Evolutionary conservation across 2,797 vertebrate genomes (phyloP).

Genomic region (Ptychadena robeensis): DNA sequence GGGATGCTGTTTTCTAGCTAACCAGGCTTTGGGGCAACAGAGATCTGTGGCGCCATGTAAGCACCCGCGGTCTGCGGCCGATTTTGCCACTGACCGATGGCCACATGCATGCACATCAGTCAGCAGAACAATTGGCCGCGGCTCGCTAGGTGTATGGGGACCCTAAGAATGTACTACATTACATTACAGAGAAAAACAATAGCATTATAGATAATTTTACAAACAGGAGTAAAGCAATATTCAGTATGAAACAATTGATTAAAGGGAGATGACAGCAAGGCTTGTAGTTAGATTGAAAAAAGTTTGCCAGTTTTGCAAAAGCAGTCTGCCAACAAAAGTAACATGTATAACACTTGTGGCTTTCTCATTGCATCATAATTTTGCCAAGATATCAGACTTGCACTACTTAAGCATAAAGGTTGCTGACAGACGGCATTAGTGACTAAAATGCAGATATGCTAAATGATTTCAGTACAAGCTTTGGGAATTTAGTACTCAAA

Average conservation of each 20-base stretch:
- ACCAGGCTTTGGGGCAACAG: no score
- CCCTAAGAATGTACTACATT: neutral
- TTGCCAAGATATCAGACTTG: neutral
- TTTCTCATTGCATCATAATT: neutral
- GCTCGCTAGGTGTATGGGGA: no score
- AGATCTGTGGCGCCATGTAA: no score
- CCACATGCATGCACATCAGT: no score
- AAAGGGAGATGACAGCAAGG: neutral
- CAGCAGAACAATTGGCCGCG: no score
- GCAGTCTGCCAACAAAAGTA: neutral
- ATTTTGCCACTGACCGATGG: no score
- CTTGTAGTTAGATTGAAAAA: conserved; percentile 3
- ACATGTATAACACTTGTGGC: conserved; percentile 15
- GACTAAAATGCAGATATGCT: neutral
- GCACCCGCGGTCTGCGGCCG: no score
- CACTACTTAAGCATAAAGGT: conserved; percentile 2
- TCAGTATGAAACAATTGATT: neutral
- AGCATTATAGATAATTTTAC: neutral
- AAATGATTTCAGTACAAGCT: neutral
- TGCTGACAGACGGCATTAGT: neutral
- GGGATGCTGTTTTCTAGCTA: no score
- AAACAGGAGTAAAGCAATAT: conserved; percentile 1
- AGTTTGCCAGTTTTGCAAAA: neutral
- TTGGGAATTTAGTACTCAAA: neutral
- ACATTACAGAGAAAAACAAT: neutral